A percentile compares a stretch with the other conserved stretches of the same genome.
Evolutionary conservation across 2,113 vertebrate species (phyloP).

Genomic region (Oreochromis aureus): DNA sequence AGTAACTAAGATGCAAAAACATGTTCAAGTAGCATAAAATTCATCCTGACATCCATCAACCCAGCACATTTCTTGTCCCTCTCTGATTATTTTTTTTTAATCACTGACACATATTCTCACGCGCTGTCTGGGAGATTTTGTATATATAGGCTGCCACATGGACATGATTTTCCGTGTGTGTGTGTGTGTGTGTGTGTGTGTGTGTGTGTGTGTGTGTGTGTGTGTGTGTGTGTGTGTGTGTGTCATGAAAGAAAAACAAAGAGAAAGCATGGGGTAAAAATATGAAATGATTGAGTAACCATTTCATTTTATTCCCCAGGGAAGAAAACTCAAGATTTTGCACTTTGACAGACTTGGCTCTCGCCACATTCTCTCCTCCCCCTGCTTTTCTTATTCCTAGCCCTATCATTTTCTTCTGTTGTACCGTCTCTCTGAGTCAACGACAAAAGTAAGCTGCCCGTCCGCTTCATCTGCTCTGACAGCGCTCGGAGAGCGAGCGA

Average conservation of each 20-base stretch:
- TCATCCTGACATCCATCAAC: not conserved
- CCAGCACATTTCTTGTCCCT: not conserved
- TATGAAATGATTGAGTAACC: slow-evolving; percentile 47
- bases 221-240: not conserved
- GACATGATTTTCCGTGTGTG: not conserved
- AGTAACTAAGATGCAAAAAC: not conserved
- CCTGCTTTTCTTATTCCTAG: accelerated
- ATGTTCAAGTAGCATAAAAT: not conserved
- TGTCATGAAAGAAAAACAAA: slow-evolving; percentile 40
- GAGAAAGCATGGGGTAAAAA: slow-evolving; percentile 7
- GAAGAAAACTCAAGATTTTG: slow-evolving; percentile 5
- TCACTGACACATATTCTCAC: not conserved
- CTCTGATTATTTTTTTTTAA: not conserved
- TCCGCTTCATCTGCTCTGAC: not conserved
- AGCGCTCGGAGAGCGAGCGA: not conserved
- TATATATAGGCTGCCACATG: not conserved
- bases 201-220: not conserved
- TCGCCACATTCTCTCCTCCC: not conserved
- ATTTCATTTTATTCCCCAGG: slow-evolving; percentile 33
- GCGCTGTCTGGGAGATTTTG: not conserved
- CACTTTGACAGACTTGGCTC: slow-evolving; percentile 9
- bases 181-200: not conserved
- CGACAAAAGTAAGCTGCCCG: not conserved
- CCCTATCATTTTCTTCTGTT: not conserved
- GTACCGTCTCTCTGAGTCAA: not conserved